Conservation (phyloP, 2,888 invertebrate species). For the Brenthis ino region DNA sequence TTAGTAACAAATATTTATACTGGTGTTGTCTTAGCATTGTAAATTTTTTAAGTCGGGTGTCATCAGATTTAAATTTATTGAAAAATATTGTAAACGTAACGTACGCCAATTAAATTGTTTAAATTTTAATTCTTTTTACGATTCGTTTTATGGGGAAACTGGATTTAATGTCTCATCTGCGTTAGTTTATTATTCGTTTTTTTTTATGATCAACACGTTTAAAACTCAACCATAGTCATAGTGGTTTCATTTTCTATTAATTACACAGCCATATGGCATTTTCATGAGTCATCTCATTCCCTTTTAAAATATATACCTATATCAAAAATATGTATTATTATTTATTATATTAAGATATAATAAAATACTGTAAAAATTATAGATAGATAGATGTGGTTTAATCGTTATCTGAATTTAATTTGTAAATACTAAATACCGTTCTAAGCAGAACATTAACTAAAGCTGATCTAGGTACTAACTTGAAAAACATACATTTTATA, state of each 20-base stretch:
- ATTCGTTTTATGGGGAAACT: background rate
- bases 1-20: no score
- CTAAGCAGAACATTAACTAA: no score
- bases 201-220: constrained; percentile 11
- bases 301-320: constrained; percentile 1
- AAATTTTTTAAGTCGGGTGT: no score
- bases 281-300: background rate
- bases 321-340: no score
- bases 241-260: background rate
- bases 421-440: no score
- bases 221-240: background rate
- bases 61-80: no score
- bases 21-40: no score
- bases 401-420: no score
- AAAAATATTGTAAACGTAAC: no score
- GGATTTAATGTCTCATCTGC: background rate
- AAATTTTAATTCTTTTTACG: constrained; percentile 1
- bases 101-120: background rate
- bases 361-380: no score
- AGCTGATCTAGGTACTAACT: background rate
- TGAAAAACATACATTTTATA: constrained; percentile 11
- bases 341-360: no score
- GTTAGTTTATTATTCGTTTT: constrained; percentile 1
- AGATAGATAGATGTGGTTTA: no score
- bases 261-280: constrained; percentile 1